Evolutionary conservation across 1,140 invertebrate genomes (phyloP).

Genomic region (Anthonomus grandis): DNA sequence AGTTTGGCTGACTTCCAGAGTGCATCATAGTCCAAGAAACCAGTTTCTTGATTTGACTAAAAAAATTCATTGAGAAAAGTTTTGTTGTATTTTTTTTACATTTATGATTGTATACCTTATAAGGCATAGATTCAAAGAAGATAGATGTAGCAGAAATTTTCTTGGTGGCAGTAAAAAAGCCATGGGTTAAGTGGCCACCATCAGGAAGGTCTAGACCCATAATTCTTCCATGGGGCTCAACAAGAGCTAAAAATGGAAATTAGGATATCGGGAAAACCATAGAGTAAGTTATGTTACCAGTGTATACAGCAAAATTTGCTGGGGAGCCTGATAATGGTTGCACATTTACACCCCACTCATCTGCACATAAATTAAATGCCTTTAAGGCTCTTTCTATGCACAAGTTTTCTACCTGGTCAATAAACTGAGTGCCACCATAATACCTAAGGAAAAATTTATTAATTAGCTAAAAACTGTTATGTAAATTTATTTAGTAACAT

Average conservation of each 20-base stretch:
- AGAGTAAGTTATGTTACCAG: slow-evolving; percentile 45
- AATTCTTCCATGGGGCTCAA: slow-evolving; percentile 87
- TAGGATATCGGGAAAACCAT: too few species aligned
- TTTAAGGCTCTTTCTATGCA: slow-evolving; percentile 85
- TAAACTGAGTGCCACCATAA: slow-evolving; percentile 96
- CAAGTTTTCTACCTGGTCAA: slow-evolving; percentile 90
- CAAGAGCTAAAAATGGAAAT: slow-evolving; percentile 28
- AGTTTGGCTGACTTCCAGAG: slow-evolving; percentile 77
- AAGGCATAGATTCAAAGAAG: slow-evolving; percentile 98
- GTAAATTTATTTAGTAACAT: too few species aligned
- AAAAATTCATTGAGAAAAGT: slow-evolving; percentile 11
- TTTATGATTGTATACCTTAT: slow-evolving; percentile 65
- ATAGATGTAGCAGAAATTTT: slow-evolving; percentile 97
- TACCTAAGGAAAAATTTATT: slow-evolving; percentile 65
- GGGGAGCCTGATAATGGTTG: slow-evolving; percentile 97
- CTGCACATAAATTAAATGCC: slow-evolving; percentile 76
- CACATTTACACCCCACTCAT: slow-evolving; percentile 97
- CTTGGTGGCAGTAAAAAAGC: slow-evolving; percentile 85
- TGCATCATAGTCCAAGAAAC: slow-evolving; percentile 92
- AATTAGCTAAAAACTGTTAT: too few species aligned
- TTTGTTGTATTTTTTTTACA: neutral
- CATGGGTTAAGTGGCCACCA: slow-evolving; percentile 95
- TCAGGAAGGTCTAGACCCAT: slow-evolving; percentile 97
- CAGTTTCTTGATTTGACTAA: slow-evolving; percentile 73
- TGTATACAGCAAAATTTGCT: slow-evolving; percentile 96